Conservation (phyloP, 2,113 vertebrate species). For the Micromys minutus region DNA sequence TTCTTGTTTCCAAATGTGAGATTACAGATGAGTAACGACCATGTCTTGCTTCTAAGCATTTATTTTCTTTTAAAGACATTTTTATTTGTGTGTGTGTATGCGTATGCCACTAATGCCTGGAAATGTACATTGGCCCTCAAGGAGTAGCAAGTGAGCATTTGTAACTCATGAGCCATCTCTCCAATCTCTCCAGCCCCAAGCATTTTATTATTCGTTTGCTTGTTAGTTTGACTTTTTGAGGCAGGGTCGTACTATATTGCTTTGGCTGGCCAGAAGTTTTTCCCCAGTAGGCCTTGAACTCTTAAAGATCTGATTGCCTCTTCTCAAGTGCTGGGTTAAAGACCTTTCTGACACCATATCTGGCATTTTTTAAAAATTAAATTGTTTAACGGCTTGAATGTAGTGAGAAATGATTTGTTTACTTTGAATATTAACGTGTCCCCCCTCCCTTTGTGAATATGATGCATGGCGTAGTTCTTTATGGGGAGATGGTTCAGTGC, state of each 20-base stretch:
- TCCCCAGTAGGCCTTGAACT: neutral
- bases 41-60: neutral
- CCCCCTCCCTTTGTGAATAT: neutral
- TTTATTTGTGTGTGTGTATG: neutral
- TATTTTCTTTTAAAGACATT: neutral
- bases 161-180: neutral
- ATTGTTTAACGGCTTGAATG: neutral
- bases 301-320: neutral
- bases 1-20: neutral
- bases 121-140: neutral
- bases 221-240: neutral
- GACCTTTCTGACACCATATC: neutral
- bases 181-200: neutral
- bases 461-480: neutral
- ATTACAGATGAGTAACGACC: neutral
- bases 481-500: neutral
- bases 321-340: neutral
- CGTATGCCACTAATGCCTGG: too few species aligned
- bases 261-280: neutral
- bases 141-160: neutral
- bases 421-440: neutral
- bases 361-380: conserved; percentile 33
- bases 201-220: neutral
- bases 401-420: neutral
- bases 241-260: neutral